A percentile compares a stretch with the other conserved stretches of the same genome.
These are phyloP conservation scores for Coregonus sp. DNA, from an alignment of 2,797 vertebrate genomes.

Conservation along the genomic window DNA sequence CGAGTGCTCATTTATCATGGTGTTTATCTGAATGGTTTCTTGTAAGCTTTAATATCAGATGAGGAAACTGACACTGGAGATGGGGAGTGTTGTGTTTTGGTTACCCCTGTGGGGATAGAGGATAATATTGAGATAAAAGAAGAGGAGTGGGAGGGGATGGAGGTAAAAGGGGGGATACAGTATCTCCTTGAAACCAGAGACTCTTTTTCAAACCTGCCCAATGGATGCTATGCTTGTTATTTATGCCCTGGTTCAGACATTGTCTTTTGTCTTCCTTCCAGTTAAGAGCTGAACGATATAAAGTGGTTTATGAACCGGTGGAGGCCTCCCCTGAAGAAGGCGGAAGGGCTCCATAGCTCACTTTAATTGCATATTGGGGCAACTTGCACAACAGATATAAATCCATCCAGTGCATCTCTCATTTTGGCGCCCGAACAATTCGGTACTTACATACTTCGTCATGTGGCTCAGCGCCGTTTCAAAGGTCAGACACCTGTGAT, in stretches of 20 bases:
- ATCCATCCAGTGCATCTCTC: slow-evolving; percentile 12
- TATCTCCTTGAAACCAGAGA: slow-evolving; percentile 19
- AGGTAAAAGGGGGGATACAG: slow-evolving; percentile 16
- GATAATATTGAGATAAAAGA: slow-evolving; percentile 8
- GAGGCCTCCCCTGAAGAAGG: slow-evolving; percentile 6
- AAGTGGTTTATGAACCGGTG: slow-evolving; percentile 18
- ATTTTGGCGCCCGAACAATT: background rate
- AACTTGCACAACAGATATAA: slow-evolving; percentile 11
- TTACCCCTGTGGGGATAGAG: background rate
- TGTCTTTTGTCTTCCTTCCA: slow-evolving; percentile 16
- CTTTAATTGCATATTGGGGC: slow-evolving; percentile 28
- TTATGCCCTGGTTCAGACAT: slow-evolving; percentile 17
- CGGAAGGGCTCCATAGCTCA: slow-evolving; percentile 29
- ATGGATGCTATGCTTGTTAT: slow-evolving; percentile 11
- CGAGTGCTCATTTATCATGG: background rate
- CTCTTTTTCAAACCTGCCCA: background rate
- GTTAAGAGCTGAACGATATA: slow-evolving; percentile 8
- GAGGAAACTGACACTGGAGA: slow-evolving; percentile 2
- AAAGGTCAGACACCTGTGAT: slow-evolving; percentile 9
- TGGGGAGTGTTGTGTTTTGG: slow-evolving; percentile 7
- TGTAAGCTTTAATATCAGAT: background rate
- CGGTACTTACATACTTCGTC: background rate
- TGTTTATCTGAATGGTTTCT: background rate
- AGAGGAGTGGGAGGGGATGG: background rate
- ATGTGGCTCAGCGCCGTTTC: background rate